These are phyloP conservation scores for Doris montereyensis DNA, from an alignment of 2,888 invertebrate genomes.

Conservation along the genomic window DNA sequence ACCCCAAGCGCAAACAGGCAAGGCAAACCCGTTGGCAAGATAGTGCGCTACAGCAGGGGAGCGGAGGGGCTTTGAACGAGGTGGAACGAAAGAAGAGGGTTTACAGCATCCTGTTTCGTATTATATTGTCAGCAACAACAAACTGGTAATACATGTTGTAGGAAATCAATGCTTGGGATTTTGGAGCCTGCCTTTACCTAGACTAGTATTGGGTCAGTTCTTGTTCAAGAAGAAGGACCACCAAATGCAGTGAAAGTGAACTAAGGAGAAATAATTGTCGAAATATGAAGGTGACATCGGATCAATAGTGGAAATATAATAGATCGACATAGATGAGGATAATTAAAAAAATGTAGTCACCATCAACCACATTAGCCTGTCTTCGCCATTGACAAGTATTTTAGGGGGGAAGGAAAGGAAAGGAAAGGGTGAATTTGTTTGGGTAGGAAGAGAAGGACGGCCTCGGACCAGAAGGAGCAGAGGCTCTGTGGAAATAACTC, in stretches of 20 bases:
- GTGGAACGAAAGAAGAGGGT: conserved; percentile 4
- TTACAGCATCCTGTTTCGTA: conserved; percentile 26
- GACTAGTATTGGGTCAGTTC: conserved; percentile 31
- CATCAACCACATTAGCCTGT: conserved; percentile 31
- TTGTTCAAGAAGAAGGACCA: too few relatives aligned
- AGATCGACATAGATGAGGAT: too few relatives aligned
- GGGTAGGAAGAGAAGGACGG: too few relatives aligned
- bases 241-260: too few relatives aligned
- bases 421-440: too few relatives aligned
- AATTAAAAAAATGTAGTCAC: conserved; percentile 39
- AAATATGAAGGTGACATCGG: too few relatives aligned
- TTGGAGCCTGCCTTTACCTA: conserved; percentile 4
- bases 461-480: too few relatives aligned
- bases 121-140: conserved; percentile 25
- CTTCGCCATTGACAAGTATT: conserved; percentile 36
- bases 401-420: conserved; percentile 29
- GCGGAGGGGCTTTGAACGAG: background rate
- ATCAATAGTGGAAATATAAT: conserved; percentile 35
- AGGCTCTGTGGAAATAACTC: too few relatives aligned
- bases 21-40: too few relatives aligned
- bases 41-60: too few relatives aligned
- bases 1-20: too few relatives aligned
- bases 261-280: too few relatives aligned
- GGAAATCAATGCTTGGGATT: conserved; percentile 32
- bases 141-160: conserved; percentile 17